Conservation (phyloP, 2,113 vertebrate genomes). For the Rhynchopsitta pachyrhyncha region DNA sequence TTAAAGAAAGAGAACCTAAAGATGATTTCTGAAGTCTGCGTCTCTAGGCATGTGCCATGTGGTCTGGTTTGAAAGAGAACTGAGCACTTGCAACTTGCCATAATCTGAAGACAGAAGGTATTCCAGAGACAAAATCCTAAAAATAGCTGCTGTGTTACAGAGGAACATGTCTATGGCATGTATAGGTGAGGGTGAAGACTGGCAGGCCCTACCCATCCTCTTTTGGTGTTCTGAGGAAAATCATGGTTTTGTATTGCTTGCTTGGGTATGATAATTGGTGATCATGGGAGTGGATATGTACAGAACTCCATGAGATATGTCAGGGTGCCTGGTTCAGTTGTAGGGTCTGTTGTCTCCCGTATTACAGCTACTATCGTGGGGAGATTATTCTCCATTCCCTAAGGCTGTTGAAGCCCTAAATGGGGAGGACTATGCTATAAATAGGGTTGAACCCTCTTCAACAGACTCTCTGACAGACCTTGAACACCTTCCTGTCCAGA, state of each 20-base stretch:
- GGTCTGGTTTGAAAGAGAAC: neutral
- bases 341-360: neutral
- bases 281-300: neutral
- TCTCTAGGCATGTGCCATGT: neutral
- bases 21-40: neutral
- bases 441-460: neutral
- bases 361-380: neutral
- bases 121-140: neutral
- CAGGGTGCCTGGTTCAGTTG: neutral
- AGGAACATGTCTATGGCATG: neutral
- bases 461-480: neutral
- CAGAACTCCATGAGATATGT: neutral
- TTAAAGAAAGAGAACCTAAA: neutral
- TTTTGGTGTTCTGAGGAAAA: neutral
- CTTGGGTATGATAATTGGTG: neutral
- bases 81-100: neutral
- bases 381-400: neutral
- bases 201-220: neutral
- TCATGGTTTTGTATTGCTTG: neutral
- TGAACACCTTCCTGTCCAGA: neutral
- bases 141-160: neutral
- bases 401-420: neutral
- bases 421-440: neutral
- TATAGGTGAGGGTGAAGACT: neutral
- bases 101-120: neutral